A percentile compares a stretch with the other conserved stretches of the same genome.
Conservation (phyloP, 2,888 invertebrate genomes). For the Hyles lineata region DNA sequence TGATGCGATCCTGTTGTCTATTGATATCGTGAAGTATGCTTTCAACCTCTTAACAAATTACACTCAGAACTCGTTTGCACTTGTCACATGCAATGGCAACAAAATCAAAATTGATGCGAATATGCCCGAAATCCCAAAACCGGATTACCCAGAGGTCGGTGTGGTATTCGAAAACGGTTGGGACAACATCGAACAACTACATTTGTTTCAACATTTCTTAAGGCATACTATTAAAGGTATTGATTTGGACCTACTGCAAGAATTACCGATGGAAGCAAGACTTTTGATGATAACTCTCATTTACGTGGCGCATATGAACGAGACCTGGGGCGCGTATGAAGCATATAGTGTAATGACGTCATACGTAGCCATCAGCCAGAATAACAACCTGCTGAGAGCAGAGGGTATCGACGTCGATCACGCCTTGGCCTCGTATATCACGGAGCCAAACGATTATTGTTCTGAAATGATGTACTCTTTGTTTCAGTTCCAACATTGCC, state of each 20-base stretch:
- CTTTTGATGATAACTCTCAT: slow-evolving; percentile 51
- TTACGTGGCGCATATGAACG: slow-evolving; percentile 50
- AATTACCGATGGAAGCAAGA: slow-evolving; percentile 44
- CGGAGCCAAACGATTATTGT: slow-evolving; percentile 1
- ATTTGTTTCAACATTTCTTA: slow-evolving; percentile 25
- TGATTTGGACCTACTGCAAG: slow-evolving; percentile 33
- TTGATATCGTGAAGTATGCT: slow-evolving; percentile 55
- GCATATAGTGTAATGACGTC: slow-evolving; percentile 50
- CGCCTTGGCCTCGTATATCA: slow-evolving; percentile 39
- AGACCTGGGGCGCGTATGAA: slow-evolving; percentile 37
- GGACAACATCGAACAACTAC: slow-evolving; percentile 39
- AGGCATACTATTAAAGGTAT: neutral
- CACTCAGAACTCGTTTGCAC: slow-evolving; percentile 1
- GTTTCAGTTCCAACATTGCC: slow-evolving; percentile 52
- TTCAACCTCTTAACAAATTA: slow-evolving; percentile 54
- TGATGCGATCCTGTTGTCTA: slow-evolving; percentile 37
- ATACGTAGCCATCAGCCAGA: slow-evolving; percentile 44
- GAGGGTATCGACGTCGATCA: neutral
- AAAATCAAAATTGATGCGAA: slow-evolving; percentile 5
- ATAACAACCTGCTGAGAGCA: neutral
- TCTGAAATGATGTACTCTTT: slow-evolving; percentile 41
- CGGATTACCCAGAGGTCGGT: slow-evolving; percentile 41
- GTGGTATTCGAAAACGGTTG: slow-evolving; percentile 59
- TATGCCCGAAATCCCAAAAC: slow-evolving; percentile 38
- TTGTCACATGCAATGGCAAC: neutral